phyloP scores from a whole-genome alignment of 2,113 vertebrate species.

The Indicator maculatus region DNA sequence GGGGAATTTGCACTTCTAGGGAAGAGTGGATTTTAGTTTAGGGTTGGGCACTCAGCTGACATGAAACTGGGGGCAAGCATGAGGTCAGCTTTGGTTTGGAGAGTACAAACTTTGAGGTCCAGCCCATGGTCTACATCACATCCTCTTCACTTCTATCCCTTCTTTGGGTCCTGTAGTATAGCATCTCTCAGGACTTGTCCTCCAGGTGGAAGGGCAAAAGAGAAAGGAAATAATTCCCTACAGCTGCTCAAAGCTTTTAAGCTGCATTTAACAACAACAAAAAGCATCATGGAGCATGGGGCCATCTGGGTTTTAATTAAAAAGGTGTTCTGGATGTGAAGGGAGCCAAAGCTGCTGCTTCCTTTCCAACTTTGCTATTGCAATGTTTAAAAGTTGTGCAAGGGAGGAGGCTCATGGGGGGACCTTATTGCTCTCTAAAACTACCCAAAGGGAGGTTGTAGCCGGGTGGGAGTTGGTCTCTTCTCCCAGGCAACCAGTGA shows the following conservation, averaged over 20 bases:
- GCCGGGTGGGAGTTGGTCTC: too few species aligned
- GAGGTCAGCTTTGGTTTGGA: background rate
- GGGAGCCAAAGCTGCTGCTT: background rate
- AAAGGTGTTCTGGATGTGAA: background rate
- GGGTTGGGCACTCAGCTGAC: background rate
- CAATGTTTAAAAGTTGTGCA: background rate
- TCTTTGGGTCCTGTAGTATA: background rate
- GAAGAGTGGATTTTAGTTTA: background rate
- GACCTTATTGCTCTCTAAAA: too few species aligned
- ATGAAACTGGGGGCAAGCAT: accelerated
- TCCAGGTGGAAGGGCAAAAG: background rate
- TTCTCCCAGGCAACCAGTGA: too few species aligned
- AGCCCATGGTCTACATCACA: background rate
- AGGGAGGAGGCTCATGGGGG: background rate
- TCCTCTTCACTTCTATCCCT: background rate
- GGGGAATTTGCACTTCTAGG: background rate
- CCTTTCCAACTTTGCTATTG: background rate
- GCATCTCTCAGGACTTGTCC: background rate
- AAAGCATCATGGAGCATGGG: background rate
- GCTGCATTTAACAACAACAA: background rate
- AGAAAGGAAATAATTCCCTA: background rate
- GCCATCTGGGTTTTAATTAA: background rate
- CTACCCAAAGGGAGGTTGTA: too few species aligned
- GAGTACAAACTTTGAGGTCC: background rate
- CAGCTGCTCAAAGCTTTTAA: background rate